Conservation (phyloP, 2,888 invertebrate species). For the Galeruca laticollis region DNA sequence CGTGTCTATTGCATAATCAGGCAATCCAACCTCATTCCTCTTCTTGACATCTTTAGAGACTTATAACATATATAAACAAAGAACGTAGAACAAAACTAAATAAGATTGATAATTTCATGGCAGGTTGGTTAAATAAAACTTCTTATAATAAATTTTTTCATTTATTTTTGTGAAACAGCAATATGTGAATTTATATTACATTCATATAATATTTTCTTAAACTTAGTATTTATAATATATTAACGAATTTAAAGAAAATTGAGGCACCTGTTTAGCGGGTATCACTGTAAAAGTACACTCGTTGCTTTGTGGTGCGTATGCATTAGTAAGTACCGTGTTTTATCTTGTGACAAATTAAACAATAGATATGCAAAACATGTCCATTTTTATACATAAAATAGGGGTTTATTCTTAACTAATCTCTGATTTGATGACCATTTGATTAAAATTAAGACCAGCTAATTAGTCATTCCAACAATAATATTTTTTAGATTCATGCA, state of each 20-base stretch:
- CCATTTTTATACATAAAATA: slow-evolving; percentile 29
- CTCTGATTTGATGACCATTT: not conserved
- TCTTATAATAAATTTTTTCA: slow-evolving; percentile 51
- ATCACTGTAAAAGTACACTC: slow-evolving; percentile 62
- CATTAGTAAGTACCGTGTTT: slow-evolving; percentile 58
- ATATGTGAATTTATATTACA: slow-evolving; percentile 65
- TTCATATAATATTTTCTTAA: slow-evolving; percentile 65
- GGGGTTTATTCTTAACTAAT: not conserved
- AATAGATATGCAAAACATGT: slow-evolving; percentile 53
- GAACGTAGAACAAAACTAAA: too few species aligned
- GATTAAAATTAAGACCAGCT: not conserved
- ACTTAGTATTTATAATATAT: slow-evolving; percentile 64
- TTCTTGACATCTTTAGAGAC: too few species aligned
- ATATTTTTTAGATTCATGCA: not conserved
- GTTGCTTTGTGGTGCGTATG: slow-evolving; percentile 58
- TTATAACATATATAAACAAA: too few species aligned
- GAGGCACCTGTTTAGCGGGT: slow-evolving; percentile 66
- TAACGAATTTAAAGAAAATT: slow-evolving; percentile 64
- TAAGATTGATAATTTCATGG: too few species aligned
- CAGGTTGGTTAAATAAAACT: not conserved
- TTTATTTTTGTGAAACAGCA: slow-evolving; percentile 67
- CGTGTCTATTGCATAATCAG: too few species aligned
- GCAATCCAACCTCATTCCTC: too few species aligned
- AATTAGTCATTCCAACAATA: not conserved
- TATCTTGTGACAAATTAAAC: slow-evolving; percentile 48